Conservation (phyloP, 2,797 vertebrate species). For the Carduelis carduelis region DNA sequence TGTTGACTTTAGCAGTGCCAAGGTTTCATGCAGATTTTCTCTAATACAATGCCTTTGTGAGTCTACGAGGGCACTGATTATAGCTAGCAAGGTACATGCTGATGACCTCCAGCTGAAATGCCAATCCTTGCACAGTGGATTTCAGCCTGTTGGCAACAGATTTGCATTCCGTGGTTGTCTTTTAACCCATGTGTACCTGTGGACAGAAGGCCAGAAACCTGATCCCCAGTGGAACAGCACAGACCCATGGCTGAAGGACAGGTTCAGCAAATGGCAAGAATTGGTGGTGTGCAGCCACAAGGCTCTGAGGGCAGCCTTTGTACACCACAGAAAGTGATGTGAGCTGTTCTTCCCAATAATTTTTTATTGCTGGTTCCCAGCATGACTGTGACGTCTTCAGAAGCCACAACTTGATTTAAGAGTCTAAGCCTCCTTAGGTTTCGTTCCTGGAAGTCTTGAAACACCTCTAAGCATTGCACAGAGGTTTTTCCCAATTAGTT, state of each 20-base stretch:
- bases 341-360: neutral
- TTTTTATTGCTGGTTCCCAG: neutral
- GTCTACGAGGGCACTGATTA: neutral
- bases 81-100: neutral
- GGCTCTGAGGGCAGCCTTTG: neutral
- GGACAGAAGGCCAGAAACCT: neutral
- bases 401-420: neutral
- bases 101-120: neutral
- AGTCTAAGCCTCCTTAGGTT: neutral
- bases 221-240: fast-evolving
- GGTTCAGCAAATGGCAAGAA: neutral
- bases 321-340: neutral
- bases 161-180: neutral
- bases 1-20: neutral
- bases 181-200: neutral
- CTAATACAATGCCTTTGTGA: neutral
- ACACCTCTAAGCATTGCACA: neutral
- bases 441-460: neutral
- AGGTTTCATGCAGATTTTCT: neutral
- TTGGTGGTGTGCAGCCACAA: neutral
- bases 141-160: neutral
- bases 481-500: neutral
- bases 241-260: neutral
- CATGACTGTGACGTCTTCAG: neutral
- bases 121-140: neutral